A percentile compares a stretch with the other conserved stretches of the same genome.
Conservation (phyloP, 1,140 invertebrate genomes). For the Drosophila sechellia region DNA sequence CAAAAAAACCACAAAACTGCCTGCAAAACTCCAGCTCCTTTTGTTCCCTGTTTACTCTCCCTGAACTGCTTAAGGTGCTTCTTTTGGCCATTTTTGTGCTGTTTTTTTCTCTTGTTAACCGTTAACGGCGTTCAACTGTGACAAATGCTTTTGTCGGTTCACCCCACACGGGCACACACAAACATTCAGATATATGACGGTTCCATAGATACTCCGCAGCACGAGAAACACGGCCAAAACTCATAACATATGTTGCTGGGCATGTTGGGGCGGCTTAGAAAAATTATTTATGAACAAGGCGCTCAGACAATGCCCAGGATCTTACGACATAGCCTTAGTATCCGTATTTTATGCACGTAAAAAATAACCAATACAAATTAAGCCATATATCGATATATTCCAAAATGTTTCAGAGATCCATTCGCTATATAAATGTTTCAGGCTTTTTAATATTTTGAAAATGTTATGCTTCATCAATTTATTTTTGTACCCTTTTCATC, state of each 20-base stretch:
- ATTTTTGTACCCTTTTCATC: too few relatives aligned
- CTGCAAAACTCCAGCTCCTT: conserved; percentile 17
- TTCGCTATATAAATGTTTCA: too few relatives aligned
- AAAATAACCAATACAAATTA: background rate
- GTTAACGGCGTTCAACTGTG: conserved; percentile 80
- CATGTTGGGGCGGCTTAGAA: conserved; percentile 71
- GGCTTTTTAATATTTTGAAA: background rate
- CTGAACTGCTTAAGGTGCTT: conserved; percentile 73
- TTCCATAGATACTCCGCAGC: conserved; percentile 26
- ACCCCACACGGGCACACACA: conserved; percentile 39
- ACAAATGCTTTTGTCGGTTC: conserved; percentile 77
- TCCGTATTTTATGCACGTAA: background rate
- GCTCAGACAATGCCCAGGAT: conserved; percentile 66
- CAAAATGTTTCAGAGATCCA: too few relatives aligned
- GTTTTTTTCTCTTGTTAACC: conserved; percentile 58
- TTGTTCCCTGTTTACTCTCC: conserved; percentile 41
- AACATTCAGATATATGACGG: conserved; percentile 16
- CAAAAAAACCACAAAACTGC: conserved; percentile 21
- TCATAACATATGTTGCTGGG: conserved; percentile 69
- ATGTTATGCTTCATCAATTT: background rate
- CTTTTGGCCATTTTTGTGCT: conserved; percentile 22
- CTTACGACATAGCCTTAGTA: conserved; percentile 13
- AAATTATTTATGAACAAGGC: conserved; percentile 79
- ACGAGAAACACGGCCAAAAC: conserved; percentile 8
- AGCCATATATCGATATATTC: too few relatives aligned